Conservation (phyloP, 2,888 invertebrate species). For the Ariolimax columbianus region DNA sequence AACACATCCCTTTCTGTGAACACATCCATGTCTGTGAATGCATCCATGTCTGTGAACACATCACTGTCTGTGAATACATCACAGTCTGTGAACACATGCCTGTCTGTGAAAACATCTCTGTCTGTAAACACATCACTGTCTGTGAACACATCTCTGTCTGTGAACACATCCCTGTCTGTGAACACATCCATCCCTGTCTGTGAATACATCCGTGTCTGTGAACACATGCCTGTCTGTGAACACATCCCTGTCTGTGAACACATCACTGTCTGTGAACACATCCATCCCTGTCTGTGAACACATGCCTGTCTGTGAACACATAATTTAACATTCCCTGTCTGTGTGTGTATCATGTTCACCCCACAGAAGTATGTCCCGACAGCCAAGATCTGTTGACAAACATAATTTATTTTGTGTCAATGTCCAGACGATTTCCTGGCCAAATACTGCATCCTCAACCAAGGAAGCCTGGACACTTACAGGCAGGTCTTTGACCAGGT, state of each 20-base stretch:
- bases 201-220: too few species aligned
- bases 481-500: conserved; percentile 68
- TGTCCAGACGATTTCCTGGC: conserved; percentile 75
- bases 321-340: neutral
- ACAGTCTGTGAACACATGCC: too few species aligned
- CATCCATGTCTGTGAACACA: too few species aligned
- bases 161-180: too few species aligned
- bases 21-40: neutral
- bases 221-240: too few species aligned
- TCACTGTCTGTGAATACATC: too few species aligned
- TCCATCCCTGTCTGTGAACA: neutral
- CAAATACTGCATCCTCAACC: conserved; percentile 74
- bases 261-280: neutral
- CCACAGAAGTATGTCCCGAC: neutral
- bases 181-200: too few species aligned
- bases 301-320: neutral
- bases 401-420: conserved; percentile 25
- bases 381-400: neutral
- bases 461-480: conserved; percentile 65
- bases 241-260: neutral
- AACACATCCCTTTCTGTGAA: neutral
- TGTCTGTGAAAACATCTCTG: too few species aligned
- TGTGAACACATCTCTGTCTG: too few species aligned
- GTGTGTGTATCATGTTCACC: neutral
- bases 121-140: too few species aligned